Evolutionary conservation across 92 coral and sea anemone species (phyloP).

Genomic region (Paragorgia papillata): DNA sequence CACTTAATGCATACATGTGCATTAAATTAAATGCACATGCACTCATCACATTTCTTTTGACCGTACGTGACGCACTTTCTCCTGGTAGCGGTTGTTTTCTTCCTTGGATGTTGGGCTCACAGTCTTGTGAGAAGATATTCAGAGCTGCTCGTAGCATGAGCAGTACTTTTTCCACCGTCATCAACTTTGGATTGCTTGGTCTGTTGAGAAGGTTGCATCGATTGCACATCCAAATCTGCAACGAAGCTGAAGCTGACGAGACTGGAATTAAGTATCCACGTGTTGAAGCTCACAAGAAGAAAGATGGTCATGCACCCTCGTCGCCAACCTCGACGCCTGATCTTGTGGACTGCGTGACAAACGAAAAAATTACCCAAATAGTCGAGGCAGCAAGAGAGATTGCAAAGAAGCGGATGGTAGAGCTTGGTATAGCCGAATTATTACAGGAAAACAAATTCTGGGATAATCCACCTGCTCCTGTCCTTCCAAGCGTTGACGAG

Average conservation of each 20-base stretch:
- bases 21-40: conserved; percentile 19
- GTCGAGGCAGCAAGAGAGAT: neutral
- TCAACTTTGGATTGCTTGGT: conserved; percentile 17
- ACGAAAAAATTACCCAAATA: neutral
- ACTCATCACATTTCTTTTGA: conserved; percentile 20
- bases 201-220: conserved; percentile 11
- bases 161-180: conserved; percentile 1
- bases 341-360: neutral
- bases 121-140: conserved; percentile 23
- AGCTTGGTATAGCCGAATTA: conserved; percentile 7
- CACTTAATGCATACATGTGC: conserved; percentile 22
- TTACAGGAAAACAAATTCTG: neutral
- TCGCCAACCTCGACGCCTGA: neutral
- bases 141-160: conserved; percentile 15
- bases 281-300: conserved; percentile 5
- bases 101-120: conserved; percentile 21
- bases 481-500: neutral
- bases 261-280: conserved; percentile 12
- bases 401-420: neutral
- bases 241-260: conserved; percentile 3
- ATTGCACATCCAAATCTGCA: conserved; percentile 2
- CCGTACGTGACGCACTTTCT: neutral
- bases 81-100: neutral
- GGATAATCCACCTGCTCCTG: conserved; percentile 1
- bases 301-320: neutral